These are phyloP conservation scores for Cinara cedri DNA, from an alignment of 2,888 invertebrate species.

Conservation along the genomic window DNA sequence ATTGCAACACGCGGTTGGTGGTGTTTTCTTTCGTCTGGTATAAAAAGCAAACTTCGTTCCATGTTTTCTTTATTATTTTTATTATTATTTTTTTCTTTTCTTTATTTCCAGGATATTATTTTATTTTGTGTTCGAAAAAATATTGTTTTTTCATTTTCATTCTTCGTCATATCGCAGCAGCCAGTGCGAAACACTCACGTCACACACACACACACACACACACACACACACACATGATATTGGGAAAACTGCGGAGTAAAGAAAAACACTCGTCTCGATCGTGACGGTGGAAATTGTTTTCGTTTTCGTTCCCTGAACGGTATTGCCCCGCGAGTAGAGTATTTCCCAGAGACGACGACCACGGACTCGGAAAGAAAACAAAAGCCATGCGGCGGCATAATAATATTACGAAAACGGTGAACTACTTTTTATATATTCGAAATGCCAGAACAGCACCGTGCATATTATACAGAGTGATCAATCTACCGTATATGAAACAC, in stretches of 20 bases:
- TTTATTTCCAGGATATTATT: slow-evolving; percentile 35
- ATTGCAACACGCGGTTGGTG: slow-evolving; percentile 6
- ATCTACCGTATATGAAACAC: no score
- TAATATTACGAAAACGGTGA: slow-evolving; percentile 2
- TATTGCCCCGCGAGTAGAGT: slow-evolving; percentile 12
- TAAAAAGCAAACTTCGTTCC: neutral
- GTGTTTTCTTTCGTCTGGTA: neutral
- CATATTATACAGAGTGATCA: no score
- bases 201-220: neutral
- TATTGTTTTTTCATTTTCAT: slow-evolving; percentile 53
- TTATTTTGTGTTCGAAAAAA: slow-evolving; percentile 47
- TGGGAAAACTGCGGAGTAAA: slow-evolving; percentile 14
- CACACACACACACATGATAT: neutral
- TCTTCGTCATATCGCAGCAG: slow-evolving; percentile 24
- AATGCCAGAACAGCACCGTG: slow-evolving; percentile 42
- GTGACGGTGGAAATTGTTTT: slow-evolving; percentile 46
- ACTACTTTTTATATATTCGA: slow-evolving; percentile 12
- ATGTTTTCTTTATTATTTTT: slow-evolving; percentile 13
- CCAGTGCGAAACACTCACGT: neutral
- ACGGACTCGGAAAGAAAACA: slow-evolving; percentile 33
- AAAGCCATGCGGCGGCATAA: slow-evolving; percentile 25
- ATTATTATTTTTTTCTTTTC: no score
- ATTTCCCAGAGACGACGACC: slow-evolving; percentile 15
- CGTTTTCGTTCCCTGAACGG: slow-evolving; percentile 28
- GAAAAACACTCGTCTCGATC: slow-evolving; percentile 43